Evolutionary conservation across 2,888 invertebrate species (phyloP).

Genomic region (Drosophila macrospina): DNA sequence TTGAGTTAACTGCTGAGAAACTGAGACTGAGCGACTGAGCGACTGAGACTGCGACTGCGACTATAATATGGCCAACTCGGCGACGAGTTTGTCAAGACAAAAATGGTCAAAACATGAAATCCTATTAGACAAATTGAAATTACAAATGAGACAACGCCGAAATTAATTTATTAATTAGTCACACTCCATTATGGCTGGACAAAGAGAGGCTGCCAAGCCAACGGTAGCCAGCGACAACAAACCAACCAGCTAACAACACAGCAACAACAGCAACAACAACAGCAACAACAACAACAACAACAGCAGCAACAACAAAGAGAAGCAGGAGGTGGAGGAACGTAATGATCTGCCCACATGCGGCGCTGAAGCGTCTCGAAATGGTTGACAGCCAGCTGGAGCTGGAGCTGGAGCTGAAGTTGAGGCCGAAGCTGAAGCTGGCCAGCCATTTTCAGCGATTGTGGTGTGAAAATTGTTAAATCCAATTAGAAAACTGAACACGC

Average conservation of each 20-base stretch:
- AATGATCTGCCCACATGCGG: conserved; percentile 63
- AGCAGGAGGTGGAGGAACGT: conserved; percentile 17
- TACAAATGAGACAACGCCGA: conserved; percentile 79
- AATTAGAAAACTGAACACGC: conserved; percentile 72
- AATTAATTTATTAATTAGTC: conserved; percentile 81
- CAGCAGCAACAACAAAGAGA: neutral
- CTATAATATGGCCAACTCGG: conserved; percentile 32
- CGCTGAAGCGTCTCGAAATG: conserved; percentile 59
- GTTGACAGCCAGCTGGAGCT: conserved; percentile 54
- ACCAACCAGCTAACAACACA: conserved; percentile 26
- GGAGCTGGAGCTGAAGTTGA: neutral
- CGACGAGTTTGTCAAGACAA: conserved; percentile 60
- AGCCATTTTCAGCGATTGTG: conserved; percentile 58
- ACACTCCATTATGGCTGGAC: conserved; percentile 77
- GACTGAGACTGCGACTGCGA: neutral
- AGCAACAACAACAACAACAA: conserved; percentile 21
- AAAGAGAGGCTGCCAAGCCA: conserved; percentile 54
- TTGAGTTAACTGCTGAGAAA: conserved; percentile 25
- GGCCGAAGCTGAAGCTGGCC: conserved; percentile 21
- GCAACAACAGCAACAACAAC: conserved; percentile 26
- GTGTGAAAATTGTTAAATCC: conserved; percentile 74
- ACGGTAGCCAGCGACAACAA: conserved; percentile 43
- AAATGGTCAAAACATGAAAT: conserved; percentile 82
- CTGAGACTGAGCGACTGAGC: neutral
- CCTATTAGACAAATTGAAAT: conserved; percentile 82